Evolutionary conservation across 2,888 invertebrate genomes (phyloP).

Genomic region (Muschampia plurimacula): DNA sequence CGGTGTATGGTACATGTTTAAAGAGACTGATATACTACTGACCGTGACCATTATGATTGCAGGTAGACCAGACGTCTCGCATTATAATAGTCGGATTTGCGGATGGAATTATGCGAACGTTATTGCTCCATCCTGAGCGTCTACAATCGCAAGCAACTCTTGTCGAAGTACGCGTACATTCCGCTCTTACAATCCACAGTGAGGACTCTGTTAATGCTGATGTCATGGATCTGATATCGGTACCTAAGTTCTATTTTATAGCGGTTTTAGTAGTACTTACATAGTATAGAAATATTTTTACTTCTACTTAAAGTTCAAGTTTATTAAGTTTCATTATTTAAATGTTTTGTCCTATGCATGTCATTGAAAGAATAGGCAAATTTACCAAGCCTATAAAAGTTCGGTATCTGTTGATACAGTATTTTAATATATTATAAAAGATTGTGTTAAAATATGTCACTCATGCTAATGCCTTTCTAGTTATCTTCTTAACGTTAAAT

Average conservation of each 20-base stretch:
- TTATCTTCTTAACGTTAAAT: too few relatives aligned
- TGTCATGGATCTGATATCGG: slow-evolving; percentile 70
- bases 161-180: slow-evolving; percentile 67
- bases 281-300: too few relatives aligned
- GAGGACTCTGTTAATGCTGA: slow-evolving; percentile 66
- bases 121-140: slow-evolving; percentile 69
- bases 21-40: not conserved
- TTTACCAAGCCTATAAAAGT: too few relatives aligned
- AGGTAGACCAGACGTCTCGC: slow-evolving; percentile 88
- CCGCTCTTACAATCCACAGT: slow-evolving; percentile 71
- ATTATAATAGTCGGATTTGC: slow-evolving; percentile 89
- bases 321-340: too few relatives aligned
- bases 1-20: not conserved
- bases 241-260: slow-evolving; percentile 51
- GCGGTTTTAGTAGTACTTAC: too few relatives aligned
- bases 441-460: too few relatives aligned
- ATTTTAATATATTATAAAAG: too few relatives aligned
- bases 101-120: slow-evolving; percentile 89
- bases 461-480: too few relatives aligned
- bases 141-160: slow-evolving; percentile 53
- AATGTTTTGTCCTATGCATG: too few relatives aligned
- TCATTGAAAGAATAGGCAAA: too few relatives aligned
- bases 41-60: not conserved
- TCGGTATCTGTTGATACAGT: too few relatives aligned
- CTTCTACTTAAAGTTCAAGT: too few relatives aligned